Percentiles rank a stretch among this genome's conserved stretches.
Conservation (phyloP, 2,113 vertebrate species). For the Trogon surrucura region DNA sequence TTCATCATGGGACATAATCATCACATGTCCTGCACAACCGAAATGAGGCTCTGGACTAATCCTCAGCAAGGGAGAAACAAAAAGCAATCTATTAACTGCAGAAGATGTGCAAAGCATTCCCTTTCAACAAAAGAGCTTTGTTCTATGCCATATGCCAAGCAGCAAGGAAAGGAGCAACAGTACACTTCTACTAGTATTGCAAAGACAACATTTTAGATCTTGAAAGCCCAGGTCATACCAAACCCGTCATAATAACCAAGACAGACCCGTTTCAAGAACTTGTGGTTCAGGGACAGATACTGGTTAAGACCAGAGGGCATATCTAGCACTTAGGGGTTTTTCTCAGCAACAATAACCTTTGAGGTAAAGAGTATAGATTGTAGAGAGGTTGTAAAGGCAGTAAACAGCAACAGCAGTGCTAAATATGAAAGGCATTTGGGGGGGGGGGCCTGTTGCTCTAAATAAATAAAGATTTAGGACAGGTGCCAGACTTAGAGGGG, state of each 20-base stretch:
- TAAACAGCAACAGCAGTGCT: conserved; percentile 19
- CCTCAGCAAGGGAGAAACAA: not conserved
- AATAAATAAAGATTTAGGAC: conserved; percentile 7
- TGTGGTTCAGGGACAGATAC: not conserved
- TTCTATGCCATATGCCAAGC: not conserved
- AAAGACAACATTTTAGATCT: not conserved
- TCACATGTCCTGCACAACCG: not conserved
- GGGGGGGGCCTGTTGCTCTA: not conserved
- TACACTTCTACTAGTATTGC: not conserved
- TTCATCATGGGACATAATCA: not conserved
- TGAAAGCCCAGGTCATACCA: not conserved
- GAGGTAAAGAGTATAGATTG: not conserved
- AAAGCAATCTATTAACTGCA: not conserved
- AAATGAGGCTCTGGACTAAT: not conserved
- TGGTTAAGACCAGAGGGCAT: not conserved
- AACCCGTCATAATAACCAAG: not conserved
- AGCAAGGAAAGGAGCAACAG: not conserved
- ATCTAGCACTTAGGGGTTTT: not conserved
- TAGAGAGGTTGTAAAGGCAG: not conserved
- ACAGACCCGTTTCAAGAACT: not conserved
- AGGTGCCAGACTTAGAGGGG: not conserved
- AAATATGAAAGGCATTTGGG: not conserved
- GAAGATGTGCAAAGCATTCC: not conserved
- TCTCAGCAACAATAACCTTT: not conserved
- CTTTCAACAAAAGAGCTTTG: not conserved